A percentile compares a stretch with the other conserved stretches of the same genome.
Evolutionary conservation across 2,888 invertebrate species (phyloP).

Genomic region (Andrena praecox): DNA sequence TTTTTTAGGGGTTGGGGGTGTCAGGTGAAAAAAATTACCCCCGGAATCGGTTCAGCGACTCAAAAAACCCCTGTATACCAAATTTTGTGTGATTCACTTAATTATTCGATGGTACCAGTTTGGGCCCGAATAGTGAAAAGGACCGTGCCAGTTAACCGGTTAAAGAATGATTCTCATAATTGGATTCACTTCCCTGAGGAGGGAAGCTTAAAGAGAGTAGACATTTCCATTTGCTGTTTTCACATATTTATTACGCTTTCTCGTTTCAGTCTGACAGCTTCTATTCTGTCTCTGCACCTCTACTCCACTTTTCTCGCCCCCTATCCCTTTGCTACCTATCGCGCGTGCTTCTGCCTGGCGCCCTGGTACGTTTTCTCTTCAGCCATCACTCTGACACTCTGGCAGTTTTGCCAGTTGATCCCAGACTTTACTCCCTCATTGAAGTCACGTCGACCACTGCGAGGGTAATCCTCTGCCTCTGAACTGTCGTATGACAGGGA

Average conservation of each 20-base stretch:
- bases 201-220: neutral
- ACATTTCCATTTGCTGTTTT: neutral
- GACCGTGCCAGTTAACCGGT: no score
- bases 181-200: no score
- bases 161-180: no score
- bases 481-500: neutral
- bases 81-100: no score
- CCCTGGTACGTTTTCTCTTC: neutral
- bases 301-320: neutral
- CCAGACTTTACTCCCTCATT: constrained; percentile 16
- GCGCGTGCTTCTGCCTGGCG: neutral
- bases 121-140: no score
- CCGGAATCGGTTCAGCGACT: no score
- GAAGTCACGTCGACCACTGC: constrained; percentile 17
- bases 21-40: no score
- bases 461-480: constrained; percentile 16
- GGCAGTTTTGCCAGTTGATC: constrained; percentile 8
- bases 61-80: no score
- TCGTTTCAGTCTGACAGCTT: neutral
- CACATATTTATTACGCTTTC: neutral
- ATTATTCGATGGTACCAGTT: no score
- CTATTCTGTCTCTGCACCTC: neutral
- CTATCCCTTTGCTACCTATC: neutral
- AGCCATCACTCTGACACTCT: neutral
- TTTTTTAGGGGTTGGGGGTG: no score